Evolutionary conservation across 2,888 invertebrate genomes (phyloP).

Genomic region (Pheosia tremula): DNA sequence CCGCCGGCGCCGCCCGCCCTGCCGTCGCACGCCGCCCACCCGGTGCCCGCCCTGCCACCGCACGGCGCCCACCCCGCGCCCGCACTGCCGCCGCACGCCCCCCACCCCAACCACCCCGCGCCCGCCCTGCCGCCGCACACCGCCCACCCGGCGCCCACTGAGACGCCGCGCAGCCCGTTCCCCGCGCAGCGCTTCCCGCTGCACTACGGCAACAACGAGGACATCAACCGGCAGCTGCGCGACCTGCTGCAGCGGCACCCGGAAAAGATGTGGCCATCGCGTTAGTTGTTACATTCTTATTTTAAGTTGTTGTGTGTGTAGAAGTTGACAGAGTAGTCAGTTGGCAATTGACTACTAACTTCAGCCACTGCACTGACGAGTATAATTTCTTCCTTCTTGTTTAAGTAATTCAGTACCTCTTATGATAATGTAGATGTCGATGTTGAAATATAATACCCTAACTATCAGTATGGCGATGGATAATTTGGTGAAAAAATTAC

Average conservation of each 20-base stretch:
- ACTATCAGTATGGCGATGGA: too few species aligned
- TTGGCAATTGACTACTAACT: not conserved
- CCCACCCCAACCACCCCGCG: conserved; percentile 31
- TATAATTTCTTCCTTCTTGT: too few species aligned
- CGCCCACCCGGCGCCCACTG: conserved; percentile 47
- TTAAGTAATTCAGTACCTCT: too few species aligned
- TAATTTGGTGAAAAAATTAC: too few species aligned
- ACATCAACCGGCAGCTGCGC: conserved; percentile 89
- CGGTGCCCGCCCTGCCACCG: conserved; percentile 63
- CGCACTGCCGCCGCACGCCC: conserved; percentile 52
- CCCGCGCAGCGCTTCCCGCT: conserved; percentile 76
- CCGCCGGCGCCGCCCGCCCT: conserved; percentile 39
- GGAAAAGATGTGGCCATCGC: conserved; percentile 85
- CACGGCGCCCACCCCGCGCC: conserved; percentile 71
- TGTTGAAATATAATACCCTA: too few species aligned
- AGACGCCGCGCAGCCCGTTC: conserved; percentile 72
- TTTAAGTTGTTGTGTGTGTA: not conserved
- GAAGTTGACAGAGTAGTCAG: not conserved
- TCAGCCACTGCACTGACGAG: too few species aligned
- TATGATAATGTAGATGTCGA: too few species aligned
- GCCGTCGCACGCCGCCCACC: conserved; percentile 42
- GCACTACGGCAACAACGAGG: conserved; percentile 77
- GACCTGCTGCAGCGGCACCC: conserved; percentile 92
- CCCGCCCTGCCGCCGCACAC: conserved; percentile 47
- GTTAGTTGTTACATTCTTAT: conserved; percentile 52